Percentiles rank a stretch among this genome's conserved stretches.
Conservation (phyloP, 2,888 invertebrate genomes). For the Anthophora plumipes region DNA sequence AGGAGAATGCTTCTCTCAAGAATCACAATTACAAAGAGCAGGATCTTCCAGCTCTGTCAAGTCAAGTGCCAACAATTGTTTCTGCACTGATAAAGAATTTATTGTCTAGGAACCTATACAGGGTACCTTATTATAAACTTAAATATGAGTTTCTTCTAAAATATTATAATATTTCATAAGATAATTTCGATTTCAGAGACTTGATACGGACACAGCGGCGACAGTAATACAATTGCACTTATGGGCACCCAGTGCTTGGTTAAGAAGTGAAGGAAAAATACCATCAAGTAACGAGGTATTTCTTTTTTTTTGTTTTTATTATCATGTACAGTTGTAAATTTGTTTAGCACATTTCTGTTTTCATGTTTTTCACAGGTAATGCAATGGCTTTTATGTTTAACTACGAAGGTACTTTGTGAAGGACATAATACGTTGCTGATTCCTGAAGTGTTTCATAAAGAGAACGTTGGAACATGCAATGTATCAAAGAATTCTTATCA, state of each 20-base stretch:
- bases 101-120: conserved; percentile 87
- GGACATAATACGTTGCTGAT: conserved; percentile 82
- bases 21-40: conserved; percentile 88
- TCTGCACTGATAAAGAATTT: conserved; percentile 87
- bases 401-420: conserved; percentile 91
- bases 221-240: conserved; percentile 90
- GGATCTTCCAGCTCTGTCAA: conserved; percentile 87
- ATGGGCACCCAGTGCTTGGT: conserved; percentile 91
- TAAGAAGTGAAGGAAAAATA: conserved; percentile 85
- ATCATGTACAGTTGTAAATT: background rate
- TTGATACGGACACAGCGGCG: conserved; percentile 90
- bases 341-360: conserved; percentile 21
- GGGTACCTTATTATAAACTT: conserved; percentile 81
- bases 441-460: conserved; percentile 27
- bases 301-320: background rate
- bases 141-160: background rate
- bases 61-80: conserved; percentile 86
- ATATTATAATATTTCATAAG: background rate
- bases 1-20: conserved; percentile 85
- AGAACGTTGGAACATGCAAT: conserved; percentile 2
- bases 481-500: conserved; percentile 55
- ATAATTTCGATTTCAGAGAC: conserved; percentile 83
- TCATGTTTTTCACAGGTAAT: conserved; percentile 86
- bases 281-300: conserved; percentile 88
- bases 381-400: conserved; percentile 90